Conservation (phyloP, 2,888 invertebrate species). For the Cryptocephalus primarius region DNA sequence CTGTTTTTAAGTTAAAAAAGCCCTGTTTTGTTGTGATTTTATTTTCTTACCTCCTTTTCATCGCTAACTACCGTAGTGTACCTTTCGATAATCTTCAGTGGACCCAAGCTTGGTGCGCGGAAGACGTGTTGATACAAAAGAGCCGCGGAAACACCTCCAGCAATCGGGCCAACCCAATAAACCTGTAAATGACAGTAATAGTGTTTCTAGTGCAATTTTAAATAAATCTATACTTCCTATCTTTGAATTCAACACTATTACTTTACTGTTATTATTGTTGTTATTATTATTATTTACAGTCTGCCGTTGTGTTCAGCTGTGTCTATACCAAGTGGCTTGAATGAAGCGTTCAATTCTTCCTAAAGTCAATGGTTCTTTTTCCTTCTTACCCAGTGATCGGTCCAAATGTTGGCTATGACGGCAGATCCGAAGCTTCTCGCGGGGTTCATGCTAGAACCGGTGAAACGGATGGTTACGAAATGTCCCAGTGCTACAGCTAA, state of each 20-base stretch:
- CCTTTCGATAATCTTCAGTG: conserved; percentile 37
- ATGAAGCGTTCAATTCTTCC: no score
- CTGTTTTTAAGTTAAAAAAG: neutral
- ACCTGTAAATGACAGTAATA: conserved; percentile 40
- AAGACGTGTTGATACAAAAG: conserved; percentile 63
- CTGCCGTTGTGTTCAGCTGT: no score
- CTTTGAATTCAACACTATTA: no score
- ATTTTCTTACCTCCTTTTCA: conserved; percentile 53
- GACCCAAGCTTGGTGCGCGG: conserved; percentile 37
- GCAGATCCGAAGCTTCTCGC: conserved; percentile 62
- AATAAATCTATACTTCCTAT: no score
- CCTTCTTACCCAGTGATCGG: conserved; percentile 50
- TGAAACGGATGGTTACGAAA: conserved; percentile 45
- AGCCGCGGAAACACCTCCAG: conserved; percentile 69
- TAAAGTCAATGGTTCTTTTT: neutral
- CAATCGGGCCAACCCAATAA: conserved; percentile 81
- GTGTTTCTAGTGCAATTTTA: no score
- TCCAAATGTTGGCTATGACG: conserved; percentile 49
- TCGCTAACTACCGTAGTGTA: conserved; percentile 48
- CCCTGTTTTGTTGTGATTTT: neutral
- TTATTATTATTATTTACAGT: no score
- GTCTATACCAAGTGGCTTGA: no score
- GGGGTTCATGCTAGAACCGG: conserved; percentile 62
- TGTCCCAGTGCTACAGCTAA: conserved; percentile 78
- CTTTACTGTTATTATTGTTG: no score